These are phyloP conservation scores for Styela clava DNA, from an alignment of 23 tunicate species.

Conservation along the genomic window DNA sequence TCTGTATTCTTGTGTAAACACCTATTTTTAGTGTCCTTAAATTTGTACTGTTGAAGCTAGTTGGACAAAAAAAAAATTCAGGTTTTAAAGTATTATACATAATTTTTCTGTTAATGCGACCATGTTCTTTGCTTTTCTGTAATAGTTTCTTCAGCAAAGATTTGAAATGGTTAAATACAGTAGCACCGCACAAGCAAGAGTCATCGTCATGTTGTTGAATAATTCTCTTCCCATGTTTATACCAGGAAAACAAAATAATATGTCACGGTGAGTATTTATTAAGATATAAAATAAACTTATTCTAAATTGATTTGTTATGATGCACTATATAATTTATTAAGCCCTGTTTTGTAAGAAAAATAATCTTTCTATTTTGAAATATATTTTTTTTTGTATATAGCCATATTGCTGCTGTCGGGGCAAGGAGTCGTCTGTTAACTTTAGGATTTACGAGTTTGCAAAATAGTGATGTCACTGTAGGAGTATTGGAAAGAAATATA, in stretches of 20 bases:
- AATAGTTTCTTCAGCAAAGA: conserved; percentile 77
- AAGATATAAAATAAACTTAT: background rate
- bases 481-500: conserved; percentile 70
- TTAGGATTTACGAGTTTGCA: conserved; percentile 79
- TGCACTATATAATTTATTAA: background rate
- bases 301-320: background rate
- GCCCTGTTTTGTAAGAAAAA: too few species aligned
- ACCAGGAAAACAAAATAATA: conserved; percentile 51
- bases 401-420: conserved; percentile 86
- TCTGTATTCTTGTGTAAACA: too few species aligned
- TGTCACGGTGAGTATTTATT: conserved; percentile 52
- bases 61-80: too few species aligned
- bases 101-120: too few species aligned
- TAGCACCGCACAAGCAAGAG: conserved; percentile 42
- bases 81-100: too few species aligned
- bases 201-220: conserved; percentile 35
- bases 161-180: conserved; percentile 78
- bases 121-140: too few species aligned
- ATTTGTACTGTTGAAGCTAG: too few species aligned
- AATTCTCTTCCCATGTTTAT: conserved; percentile 27
- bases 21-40: too few species aligned
- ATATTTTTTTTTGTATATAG: conserved; percentile 32
- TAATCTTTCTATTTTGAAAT: too few species aligned
- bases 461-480: conserved; percentile 22
- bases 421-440: conserved; percentile 48